Evolutionary conservation across 2,113 vertebrate genomes (phyloP), one percentile per base, ranked within the genome.

Genomic region (Urocitellus parryii): DNA sequence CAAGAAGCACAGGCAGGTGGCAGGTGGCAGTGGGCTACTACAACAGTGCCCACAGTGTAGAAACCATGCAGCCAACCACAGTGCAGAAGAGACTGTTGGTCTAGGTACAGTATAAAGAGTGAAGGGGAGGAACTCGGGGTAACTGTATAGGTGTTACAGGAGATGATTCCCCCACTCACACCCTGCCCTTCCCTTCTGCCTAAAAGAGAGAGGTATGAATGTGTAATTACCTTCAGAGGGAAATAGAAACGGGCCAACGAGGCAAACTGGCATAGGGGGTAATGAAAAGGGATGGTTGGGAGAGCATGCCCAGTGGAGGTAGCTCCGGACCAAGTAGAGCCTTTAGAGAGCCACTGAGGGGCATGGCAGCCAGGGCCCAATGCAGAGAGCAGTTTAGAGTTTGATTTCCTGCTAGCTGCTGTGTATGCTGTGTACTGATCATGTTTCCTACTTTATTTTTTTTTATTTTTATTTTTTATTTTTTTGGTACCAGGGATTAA

Each of bases 301-400:
- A 56, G 56, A 79, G 6, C 12, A 67, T 39, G 8, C 34, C 37
- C 73, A 45, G 67, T 51, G n/a, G 11, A 51, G 18, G 34, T 61
- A 61, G 58, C 27, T 32, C 73, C 39, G 58, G 58, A 45, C 27
- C 29, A n/a, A 70, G 76, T 25, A 2, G 68, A 34, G 4, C 32
- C 61, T 73, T 77, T 27, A 42, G 45, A 67, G 24, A 65, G 45
- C 29, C n/a, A 27, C 45, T 4, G 1, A 34, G 32, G 39, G 37
- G 39, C 76, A 51, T 1, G 0, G 8, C 1, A 0, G 25, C 39
- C 18, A 2, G 25, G 53, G 37, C 4, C 22, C 76, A 10, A 3
- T 13, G 5, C 8, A 7, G 0, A 18, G 37, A 82, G 65, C 82
- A 29, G 77, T 11, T 68, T 7, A 56, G 58, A 83, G 32, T 32